A percentile compares a stretch with the other conserved stretches of the same genome.
Conservation (phyloP, 1,140 invertebrate genomes). For the Solenopsis fugax region DNA sequence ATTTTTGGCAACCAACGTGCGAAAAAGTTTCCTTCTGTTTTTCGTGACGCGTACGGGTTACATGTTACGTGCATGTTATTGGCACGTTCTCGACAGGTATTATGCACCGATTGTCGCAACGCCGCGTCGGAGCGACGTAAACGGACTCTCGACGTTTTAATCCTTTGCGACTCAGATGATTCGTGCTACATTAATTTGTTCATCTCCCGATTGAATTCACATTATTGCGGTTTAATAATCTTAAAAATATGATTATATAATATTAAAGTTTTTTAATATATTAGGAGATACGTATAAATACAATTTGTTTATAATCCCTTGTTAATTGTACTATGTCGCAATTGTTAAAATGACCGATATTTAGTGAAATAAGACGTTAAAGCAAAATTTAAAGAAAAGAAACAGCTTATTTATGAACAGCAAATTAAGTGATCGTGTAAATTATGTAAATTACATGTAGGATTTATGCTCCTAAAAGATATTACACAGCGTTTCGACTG, state of each 20-base stretch:
- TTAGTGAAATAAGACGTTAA: background rate
- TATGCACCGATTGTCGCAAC: background rate
- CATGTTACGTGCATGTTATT: slow-evolving; percentile 26
- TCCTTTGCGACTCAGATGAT: background rate
- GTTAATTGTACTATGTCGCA: background rate
- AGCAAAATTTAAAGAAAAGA: too few species aligned
- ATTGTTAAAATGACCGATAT: background rate
- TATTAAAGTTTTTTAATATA: background rate
- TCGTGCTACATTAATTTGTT: background rate
- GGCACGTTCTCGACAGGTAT: background rate
- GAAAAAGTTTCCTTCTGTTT: slow-evolving; percentile 65
- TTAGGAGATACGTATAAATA: background rate
- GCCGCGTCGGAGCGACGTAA: slow-evolving; percentile 21
- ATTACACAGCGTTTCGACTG: too few species aligned
- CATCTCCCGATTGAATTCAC: background rate
- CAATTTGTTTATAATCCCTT: background rate
- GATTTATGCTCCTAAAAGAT: too few species aligned
- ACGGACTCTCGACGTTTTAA: background rate
- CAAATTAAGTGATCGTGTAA: too few species aligned
- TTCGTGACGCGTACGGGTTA: background rate
- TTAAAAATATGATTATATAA: background rate
- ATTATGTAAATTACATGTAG: too few species aligned
- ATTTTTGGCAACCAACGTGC: slow-evolving; percentile 72
- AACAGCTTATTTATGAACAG: too few species aligned
- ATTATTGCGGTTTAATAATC: background rate